These are phyloP conservation scores for Phorcus lineatus DNA, from an alignment of 2,888 invertebrate genomes.

Conservation along the genomic window DNA sequence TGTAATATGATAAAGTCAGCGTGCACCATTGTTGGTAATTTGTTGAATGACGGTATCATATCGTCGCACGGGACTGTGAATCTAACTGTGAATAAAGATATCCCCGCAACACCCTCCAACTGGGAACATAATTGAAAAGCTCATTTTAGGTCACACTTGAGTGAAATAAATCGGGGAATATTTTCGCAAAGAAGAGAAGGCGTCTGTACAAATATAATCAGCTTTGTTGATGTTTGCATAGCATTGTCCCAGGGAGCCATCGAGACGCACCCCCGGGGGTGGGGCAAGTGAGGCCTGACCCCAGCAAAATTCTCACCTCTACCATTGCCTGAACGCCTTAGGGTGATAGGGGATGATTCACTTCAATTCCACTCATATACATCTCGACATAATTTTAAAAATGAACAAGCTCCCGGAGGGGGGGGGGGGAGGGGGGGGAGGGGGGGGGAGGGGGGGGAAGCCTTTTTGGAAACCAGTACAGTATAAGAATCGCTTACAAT, in stretches of 20 bases:
- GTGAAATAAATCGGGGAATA: constrained; percentile 10
- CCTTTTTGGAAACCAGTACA: too few species aligned
- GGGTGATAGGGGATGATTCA: too few species aligned
- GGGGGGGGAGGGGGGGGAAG: too few species aligned
- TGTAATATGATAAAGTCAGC: background rate
- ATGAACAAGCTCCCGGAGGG: too few species aligned
- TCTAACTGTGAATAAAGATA: constrained; percentile 17
- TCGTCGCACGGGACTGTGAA: background rate
- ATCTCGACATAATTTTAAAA: too few species aligned
- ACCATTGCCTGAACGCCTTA: too few species aligned
- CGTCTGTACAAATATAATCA: constrained; percentile 22
- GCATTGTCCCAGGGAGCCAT: constrained; percentile 18
- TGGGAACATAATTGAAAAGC: constrained; percentile 21
- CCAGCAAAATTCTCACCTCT: background rate
- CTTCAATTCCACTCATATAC: too few species aligned
- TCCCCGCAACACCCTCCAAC: background rate
- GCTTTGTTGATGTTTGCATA: constrained; percentile 25
- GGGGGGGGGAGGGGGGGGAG: too few species aligned
- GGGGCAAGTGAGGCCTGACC: constrained; percentile 6
- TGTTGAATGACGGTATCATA: constrained; percentile 19
- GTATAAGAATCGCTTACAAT: too few species aligned
- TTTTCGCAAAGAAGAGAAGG: constrained; percentile 16
- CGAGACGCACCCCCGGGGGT: constrained; percentile 18
- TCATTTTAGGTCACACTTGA: constrained; percentile 19
- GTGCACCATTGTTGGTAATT: constrained; percentile 7